A percentile compares a stretch with the other conserved stretches of the same genome.
Evolutionary conservation across 2,888 invertebrate genomes (phyloP).

Genomic region (Cheilosia pagana): DNA sequence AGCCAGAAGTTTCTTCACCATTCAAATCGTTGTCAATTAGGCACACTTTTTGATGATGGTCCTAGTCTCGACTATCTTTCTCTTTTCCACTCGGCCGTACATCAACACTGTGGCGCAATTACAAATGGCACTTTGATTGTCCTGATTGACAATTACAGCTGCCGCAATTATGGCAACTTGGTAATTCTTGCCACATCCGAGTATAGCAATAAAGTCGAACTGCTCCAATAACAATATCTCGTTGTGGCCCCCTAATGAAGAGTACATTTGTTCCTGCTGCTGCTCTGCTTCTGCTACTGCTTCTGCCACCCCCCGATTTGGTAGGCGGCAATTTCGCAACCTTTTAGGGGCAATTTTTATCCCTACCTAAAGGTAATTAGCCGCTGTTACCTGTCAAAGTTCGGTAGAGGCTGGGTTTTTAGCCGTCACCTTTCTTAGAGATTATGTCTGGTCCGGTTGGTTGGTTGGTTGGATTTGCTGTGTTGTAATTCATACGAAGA

Average conservation of each 20-base stretch:
- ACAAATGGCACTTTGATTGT: slow-evolving; percentile 72
- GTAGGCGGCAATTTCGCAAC: slow-evolving; percentile 20
- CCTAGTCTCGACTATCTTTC: background rate
- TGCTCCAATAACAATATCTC: slow-evolving; percentile 65
- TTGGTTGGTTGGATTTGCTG: slow-evolving; percentile 10
- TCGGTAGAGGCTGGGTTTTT: slow-evolving; percentile 39
- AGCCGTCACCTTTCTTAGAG: slow-evolving; percentile 50
- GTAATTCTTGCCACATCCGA: slow-evolving; percentile 69
- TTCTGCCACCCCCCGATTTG: background rate
- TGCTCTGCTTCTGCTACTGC: background rate
- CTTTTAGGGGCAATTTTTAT: slow-evolving; percentile 55
- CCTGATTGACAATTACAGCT: slow-evolving; percentile 73
- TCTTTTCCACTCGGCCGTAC: slow-evolving; percentile 25
- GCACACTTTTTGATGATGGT: slow-evolving; percentile 70
- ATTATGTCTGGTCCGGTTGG: slow-evolving; percentile 20
- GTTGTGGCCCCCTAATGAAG: slow-evolving; percentile 35
- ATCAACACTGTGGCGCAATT: slow-evolving; percentile 68
- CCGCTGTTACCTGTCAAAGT: slow-evolving; percentile 46
- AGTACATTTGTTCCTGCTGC: slow-evolving; percentile 17
- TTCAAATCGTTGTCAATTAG: slow-evolving; percentile 69
- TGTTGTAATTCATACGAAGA: slow-evolving; percentile 44
- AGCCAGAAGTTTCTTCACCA: slow-evolving; percentile 51
- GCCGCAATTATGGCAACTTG: slow-evolving; percentile 72
- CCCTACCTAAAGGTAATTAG: slow-evolving; percentile 59
- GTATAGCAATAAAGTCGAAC: slow-evolving; percentile 67